Evolutionary conservation across 2,888 invertebrate species (phyloP), one percentile per base, ranked within the genome.

Genomic region (Amitus sp.): DNA sequence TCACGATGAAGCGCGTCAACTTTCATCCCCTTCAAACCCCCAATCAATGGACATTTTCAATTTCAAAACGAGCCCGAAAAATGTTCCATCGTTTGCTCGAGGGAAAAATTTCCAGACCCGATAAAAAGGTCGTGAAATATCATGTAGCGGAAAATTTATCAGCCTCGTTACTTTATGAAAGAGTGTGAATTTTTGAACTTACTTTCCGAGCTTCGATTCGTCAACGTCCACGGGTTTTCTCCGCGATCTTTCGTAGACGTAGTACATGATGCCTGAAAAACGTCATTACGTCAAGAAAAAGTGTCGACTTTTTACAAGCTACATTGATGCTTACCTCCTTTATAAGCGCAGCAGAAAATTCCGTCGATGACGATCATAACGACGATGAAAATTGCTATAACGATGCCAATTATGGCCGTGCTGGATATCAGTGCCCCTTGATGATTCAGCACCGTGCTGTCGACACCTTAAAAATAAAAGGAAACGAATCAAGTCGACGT

Each of bases 181-280:
- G 40, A 7, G 15, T n/a, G 12, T 27, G 15, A 27, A 40, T 1
- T 19, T 34, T 47, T 12, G 60, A 46, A 73, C 83, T 85, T 87
- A 94, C 94, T 93, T 94, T 86, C 93, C 92, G 61, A 94, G 84
- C 82, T 93, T 94, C 0, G 91, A 87, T 83, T 92, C 92, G 57
- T 93, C 93, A 67, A 93, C 93, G 69, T 92, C 89, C 57, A 88
- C 87, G 55, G 89, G 87, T 80, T 90, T 90, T 46, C 86, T 85
- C 30, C 87, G 86, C 67, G 87, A 83, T 67, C 83, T 80, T 46
- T 83, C 83, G 68, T 83, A 84, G 39, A 83, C 70, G 62, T 82
- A 80, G 70, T 78, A 82, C 43, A 84, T 76, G 37, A 84, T 77
- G 45, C 84, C 84, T 84, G 72, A 13, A 72, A 57, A 37, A 37